Base-by-base conservation (phyloP, 2,888 invertebrate genomes). In the Poecilobothrus nobilitatus region DNA sequence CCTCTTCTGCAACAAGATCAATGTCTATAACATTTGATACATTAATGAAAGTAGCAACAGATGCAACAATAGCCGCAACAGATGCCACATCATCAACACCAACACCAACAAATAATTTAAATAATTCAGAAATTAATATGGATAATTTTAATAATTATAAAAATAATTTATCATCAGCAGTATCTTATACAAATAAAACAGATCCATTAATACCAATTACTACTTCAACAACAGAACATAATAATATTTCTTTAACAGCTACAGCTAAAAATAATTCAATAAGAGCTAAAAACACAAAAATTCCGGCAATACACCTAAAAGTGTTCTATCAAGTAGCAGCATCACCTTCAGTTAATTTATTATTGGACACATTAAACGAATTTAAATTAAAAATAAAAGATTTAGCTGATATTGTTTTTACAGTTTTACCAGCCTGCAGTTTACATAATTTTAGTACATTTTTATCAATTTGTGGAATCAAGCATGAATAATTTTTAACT, bases 381-480 rank as follows among this genome's bases (percentile, higher is more conserved):
- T 79, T 83, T 72, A 79, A 81, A 44, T 74, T 76, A 64, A 84
- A 87, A 78, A 77, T 85, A 79, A 83, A 84, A 77, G 78, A 84
- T 77, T 74, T 84, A 80, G 75, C 80, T 77, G 81, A 83, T 67
- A 85, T 91, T 73, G 89, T 89, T 69, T 88, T 88, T 74, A 91
- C 91, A 18, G 85, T 90, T 71, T 86, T 93, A 82, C 94, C 94
- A 67, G 92, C 92, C 73, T 86, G 87, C 73, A 89, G 89, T 79
- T 85, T 94, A 76, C 91, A 92, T 83, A 90, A 89, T 83, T 89
- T 89, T 73, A 88, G 88, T 84, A 91, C 91, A 76, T 91, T 91
- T 84, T 85, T 94, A 74, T 92, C 93, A 72, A 87, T 94, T 80
- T 90, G 90, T 82, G 93, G 92, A 22, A 86, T 93, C 73, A 84